Conservation (phyloP, 2,888 invertebrate species). For the Empis livida region DNA sequence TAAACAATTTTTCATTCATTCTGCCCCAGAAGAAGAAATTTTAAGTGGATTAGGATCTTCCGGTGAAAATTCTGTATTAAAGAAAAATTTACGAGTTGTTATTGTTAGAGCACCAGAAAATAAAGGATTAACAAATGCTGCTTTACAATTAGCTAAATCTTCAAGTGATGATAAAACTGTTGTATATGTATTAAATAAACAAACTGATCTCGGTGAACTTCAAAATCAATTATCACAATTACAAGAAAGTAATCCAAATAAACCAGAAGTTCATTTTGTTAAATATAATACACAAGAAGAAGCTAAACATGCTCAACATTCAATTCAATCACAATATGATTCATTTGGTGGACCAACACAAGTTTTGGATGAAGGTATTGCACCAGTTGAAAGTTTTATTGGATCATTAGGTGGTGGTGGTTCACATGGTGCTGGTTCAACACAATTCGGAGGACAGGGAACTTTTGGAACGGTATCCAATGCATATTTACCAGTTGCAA, state of each 20-base stretch:
- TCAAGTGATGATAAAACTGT: constrained; percentile 28
- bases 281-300: constrained; percentile 29
- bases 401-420: background rate
- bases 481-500: background rate
- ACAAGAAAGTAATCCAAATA: constrained; percentile 18
- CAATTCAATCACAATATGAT: constrained; percentile 25
- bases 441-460: too few species aligned
- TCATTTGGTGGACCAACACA: constrained; percentile 19
- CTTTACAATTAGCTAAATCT: constrained; percentile 23
- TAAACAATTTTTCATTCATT: constrained; percentile 23
- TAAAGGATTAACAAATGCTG: constrained; percentile 23
- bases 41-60: constrained; percentile 17
- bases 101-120: constrained; percentile 31
- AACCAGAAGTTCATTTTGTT: constrained; percentile 29
- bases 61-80: constrained; percentile 15
- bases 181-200: constrained; percentile 29
- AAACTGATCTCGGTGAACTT: constrained; percentile 20
- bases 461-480: background rate
- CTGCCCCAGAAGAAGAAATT: constrained; percentile 24
- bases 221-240: constrained; percentile 19
- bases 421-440: background rate
- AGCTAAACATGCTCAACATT: constrained; percentile 23
- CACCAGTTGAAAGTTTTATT: constrained; percentile 13
- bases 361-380: constrained; percentile 21
- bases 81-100: constrained; percentile 23